Evolutionary conservation across 2,797 vertebrate genomes (phyloP), one percentile per base, ranked within the genome.

Genomic region (Danio kyathit): DNA sequence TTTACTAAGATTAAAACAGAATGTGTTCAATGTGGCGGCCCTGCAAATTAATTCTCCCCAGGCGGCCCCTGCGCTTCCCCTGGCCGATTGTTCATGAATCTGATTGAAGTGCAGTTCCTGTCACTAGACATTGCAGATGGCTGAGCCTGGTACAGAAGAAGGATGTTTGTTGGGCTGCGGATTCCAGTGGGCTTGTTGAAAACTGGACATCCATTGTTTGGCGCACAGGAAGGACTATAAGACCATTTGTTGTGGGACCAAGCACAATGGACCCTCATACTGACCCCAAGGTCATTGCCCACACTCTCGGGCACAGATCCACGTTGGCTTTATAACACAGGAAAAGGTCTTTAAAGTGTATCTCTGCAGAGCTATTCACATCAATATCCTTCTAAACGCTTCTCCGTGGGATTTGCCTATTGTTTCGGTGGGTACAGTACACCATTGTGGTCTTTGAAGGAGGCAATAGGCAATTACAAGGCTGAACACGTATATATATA

Each of bases 391-490:
- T n/a, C 56, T 67, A 65, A 74, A 83, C 9, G 14, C 66, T 82
- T 66, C 74, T 60, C 64, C 74, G 74, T 82, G 60, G 49, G 17
- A 21, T 12, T 17, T 61, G 49, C 71, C 64, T 63, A 59, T 82
- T 86, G 72, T 72, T 63, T 77, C 54, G 13, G 51, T 19, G 49
- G 21, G 11, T 71, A 83, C 69, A 83, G 79, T 60, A 80, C 61
- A 41, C 80, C 78, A 88, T 91, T 93, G 89, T 89, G 72, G 13
- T 38, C 2, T 46, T 79, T n/a, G 60, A 85, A 60, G 66, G 77
- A 48, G 19, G 44, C 52, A 61, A 80, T 84, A 81, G 19, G 7
- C 56, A 76, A 61, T 86, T 85, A 54, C 61, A 60, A 89, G 84
- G 75, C 77, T 40, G 7, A 2, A 80, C 84, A 83, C 52, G 11